A percentile compares a stretch with the other conserved stretches of the same genome.
These are phyloP conservation scores for Epizoanthus scotinus DNA, from an alignment of 92 coral and sea anemone species.

Conservation along the genomic window DNA sequence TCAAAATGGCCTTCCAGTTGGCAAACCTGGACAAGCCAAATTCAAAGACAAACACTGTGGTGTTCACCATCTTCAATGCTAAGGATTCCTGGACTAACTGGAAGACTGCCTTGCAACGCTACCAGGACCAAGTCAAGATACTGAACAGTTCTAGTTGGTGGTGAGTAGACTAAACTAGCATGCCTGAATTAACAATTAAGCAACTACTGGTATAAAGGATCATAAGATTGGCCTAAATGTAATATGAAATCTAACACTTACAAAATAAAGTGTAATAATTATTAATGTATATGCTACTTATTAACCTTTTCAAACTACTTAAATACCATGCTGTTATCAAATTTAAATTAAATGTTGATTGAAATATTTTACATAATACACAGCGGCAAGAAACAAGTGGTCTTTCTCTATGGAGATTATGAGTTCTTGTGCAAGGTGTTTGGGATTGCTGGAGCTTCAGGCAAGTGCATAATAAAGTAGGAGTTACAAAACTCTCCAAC, in stretches of 20 bases:
- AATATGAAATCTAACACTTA: too few relatives aligned
- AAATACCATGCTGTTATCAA: too few relatives aligned
- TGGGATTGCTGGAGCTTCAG: slow-evolving; percentile 53
- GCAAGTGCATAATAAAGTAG: slow-evolving; percentile 22
- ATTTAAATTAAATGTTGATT: too few relatives aligned
- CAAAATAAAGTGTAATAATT: too few relatives aligned
- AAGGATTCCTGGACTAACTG: slow-evolving; percentile 40
- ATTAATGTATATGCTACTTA: too few relatives aligned
- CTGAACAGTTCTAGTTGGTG: slow-evolving; percentile 41
- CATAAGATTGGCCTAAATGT: too few relatives aligned
- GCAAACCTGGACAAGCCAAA: slow-evolving; percentile 45
- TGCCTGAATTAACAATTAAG: too few relatives aligned
- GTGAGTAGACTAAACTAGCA: too few relatives aligned
- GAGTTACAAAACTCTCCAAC: too few relatives aligned
- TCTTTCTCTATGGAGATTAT: slow-evolving; percentile 43
- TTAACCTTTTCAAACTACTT: background rate
- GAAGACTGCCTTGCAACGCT: slow-evolving; percentile 23
- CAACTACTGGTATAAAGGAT: too few relatives aligned
- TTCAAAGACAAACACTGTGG: slow-evolving; percentile 36
- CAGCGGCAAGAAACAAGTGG: slow-evolving; percentile 45
- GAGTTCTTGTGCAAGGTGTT: slow-evolving; percentile 48
- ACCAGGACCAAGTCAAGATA: slow-evolving; percentile 21
- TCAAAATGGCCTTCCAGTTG: slow-evolving; percentile 48
- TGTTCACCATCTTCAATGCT: slow-evolving; percentile 44
- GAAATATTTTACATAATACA: background rate